A percentile compares a stretch with the other conserved stretches of the same genome.
Conservation (phyloP, 2,113 vertebrate species). For the Pachypanchax playfairii region DNA sequence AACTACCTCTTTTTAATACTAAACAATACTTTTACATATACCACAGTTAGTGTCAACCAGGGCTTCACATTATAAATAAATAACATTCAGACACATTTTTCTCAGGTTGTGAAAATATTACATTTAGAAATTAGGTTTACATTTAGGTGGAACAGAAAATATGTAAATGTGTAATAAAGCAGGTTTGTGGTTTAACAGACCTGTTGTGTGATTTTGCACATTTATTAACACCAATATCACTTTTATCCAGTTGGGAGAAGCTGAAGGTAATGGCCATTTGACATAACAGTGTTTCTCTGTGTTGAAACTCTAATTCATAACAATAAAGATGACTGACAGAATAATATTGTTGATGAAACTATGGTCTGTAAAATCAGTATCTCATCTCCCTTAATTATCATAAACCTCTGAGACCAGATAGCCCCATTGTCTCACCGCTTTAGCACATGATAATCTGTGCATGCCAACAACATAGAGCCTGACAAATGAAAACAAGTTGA, state of each 20-base stretch:
- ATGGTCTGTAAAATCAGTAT: constrained; percentile 32
- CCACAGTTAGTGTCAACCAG: constrained; percentile 67
- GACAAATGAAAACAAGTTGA: constrained; percentile 15
- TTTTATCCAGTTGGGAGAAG: constrained; percentile 6
- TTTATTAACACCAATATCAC: background rate
- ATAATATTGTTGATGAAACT: constrained; percentile 24
- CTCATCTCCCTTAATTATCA: constrained; percentile 18
- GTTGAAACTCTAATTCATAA: constrained; percentile 9
- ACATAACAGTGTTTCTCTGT: constrained; percentile 8
- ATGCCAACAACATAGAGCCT: constrained; percentile 7
- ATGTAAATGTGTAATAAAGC: background rate
- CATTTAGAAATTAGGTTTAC: constrained; percentile 73
- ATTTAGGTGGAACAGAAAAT: constrained; percentile 29
- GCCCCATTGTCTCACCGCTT: background rate
- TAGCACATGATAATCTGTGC: background rate
- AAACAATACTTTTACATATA: constrained; percentile 60
- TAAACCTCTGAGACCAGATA: background rate
- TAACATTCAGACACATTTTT: constrained; percentile 62
- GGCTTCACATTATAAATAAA: constrained; percentile 79
- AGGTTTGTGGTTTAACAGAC: constrained; percentile 3
- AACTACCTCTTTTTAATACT: constrained; percentile 21
- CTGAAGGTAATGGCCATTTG: constrained; percentile 10
- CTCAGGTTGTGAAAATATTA: constrained; percentile 60
- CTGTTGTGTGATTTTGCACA: constrained; percentile 33
- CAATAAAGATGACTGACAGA: constrained; percentile 11